These are phyloP conservation scores for Avahi laniger DNA, from an alignment of 2,797 vertebrate species.

Conservation along the genomic window DNA sequence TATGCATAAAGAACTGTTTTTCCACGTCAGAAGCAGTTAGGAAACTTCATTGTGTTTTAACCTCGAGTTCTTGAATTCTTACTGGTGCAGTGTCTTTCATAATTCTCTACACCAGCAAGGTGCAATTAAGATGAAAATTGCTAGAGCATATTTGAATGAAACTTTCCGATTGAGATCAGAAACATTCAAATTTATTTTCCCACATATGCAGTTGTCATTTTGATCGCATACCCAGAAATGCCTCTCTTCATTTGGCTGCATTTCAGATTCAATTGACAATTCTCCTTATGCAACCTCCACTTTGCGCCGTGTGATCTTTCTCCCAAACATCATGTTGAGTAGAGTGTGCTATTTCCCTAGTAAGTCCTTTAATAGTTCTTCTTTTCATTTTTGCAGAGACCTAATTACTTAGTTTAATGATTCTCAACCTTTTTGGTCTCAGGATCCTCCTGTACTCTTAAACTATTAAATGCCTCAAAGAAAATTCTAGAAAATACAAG, in stretches of 20 bases:
- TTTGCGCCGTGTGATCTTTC: not conserved
- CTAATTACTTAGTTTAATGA: not conserved
- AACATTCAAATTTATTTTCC: conserved; percentile 67
- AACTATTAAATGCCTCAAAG: conserved; percentile 17
- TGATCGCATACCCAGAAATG: conserved; percentile 39
- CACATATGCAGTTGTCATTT: conserved; percentile 62
- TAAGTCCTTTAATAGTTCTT: not conserved
- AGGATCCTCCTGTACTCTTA: not conserved
- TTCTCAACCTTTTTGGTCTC: not conserved
- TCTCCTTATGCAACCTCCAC: not conserved
- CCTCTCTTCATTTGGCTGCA: conserved; percentile 54
- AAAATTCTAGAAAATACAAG: conserved; percentile 29
- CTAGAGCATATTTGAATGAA: conserved; percentile 62
- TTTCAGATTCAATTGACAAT: conserved; percentile 53
- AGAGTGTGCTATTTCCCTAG: not conserved
- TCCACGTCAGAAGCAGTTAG: conserved; percentile 27
- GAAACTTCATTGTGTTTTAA: conserved; percentile 68
- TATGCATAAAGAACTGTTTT: conserved; percentile 23
- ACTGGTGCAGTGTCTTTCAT: conserved; percentile 45
- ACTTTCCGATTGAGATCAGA: conserved; percentile 67
- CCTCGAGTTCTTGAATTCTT: conserved; percentile 61
- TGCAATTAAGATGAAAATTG: conserved; percentile 76
- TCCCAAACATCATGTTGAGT: not conserved
- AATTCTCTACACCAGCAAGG: conserved; percentile 62
- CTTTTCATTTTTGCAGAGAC: not conserved